These are phyloP conservation scores for Siderastrea radians DNA, from an alignment of 92 coral and sea anemone genomes.

Conservation along the genomic window DNA sequence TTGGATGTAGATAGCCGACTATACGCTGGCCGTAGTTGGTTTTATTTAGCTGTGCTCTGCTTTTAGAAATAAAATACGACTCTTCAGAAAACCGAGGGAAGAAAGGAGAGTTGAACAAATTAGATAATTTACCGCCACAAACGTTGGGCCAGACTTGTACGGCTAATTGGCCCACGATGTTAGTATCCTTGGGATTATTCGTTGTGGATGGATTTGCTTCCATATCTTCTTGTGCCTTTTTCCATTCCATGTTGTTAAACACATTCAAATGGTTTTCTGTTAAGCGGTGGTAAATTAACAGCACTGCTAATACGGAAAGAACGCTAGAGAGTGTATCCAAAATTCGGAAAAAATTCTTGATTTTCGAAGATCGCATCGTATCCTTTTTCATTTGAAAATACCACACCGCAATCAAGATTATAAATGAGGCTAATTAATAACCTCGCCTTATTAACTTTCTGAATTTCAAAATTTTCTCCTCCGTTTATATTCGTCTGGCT, in stretches of 20 bases:
- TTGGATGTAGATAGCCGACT: constrained; percentile 69
- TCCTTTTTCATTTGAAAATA: neutral
- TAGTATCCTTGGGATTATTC: neutral
- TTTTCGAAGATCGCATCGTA: constrained; percentile 23
- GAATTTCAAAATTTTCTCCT: neutral
- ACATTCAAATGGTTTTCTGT: neutral
- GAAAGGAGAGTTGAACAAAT: constrained; percentile 62
- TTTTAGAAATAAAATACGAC: constrained; percentile 17
- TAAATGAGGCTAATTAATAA: neutral
- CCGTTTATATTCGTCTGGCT: neutral
- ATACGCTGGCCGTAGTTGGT: constrained; percentile 71
- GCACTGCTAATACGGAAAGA: constrained; percentile 25
- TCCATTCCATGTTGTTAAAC: neutral
- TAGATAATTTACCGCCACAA: constrained; percentile 56
- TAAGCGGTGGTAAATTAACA: constrained; percentile 14
- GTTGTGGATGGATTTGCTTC: neutral
- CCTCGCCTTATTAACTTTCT: neutral
- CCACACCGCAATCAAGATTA: neutral
- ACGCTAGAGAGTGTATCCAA: neutral
- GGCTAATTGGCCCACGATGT: constrained; percentile 38
- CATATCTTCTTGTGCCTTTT: neutral
- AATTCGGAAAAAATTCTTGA: constrained; percentile 2
- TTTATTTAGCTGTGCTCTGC: constrained; percentile 19
- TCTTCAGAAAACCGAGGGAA: constrained; percentile 73
- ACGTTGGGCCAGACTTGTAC: constrained; percentile 72